Percentiles rank a stretch among this genome's conserved stretches.
These are phyloP conservation scores for Rhizomys pruinosus DNA, from an alignment of 2,113 vertebrate genomes.

Conservation along the genomic window DNA sequence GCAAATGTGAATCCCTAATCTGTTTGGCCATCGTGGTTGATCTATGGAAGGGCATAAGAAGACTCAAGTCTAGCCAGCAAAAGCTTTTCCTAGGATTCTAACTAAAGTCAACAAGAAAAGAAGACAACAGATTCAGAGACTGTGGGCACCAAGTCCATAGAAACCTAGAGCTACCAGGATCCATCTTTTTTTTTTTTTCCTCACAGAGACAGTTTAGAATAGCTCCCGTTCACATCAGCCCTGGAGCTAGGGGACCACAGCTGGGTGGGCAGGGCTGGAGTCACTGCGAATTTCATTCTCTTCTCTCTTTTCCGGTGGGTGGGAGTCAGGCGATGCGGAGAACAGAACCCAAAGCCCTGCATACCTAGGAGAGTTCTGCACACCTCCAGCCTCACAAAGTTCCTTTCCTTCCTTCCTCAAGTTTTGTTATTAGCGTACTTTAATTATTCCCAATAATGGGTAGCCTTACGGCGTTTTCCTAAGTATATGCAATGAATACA, in stretches of 20 bases:
- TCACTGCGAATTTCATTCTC: not conserved
- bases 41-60: not conserved
- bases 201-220: not conserved
- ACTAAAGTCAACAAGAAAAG: not conserved
- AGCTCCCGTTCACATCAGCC: not conserved
- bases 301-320: too few relatives aligned
- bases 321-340: too few relatives aligned
- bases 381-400: too few relatives aligned
- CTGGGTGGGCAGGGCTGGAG: too few relatives aligned
- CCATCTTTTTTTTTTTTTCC: not conserved
- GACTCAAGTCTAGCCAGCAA: not conserved
- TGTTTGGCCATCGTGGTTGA: not conserved
- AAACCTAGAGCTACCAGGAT: not conserved
- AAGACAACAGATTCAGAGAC: not conserved
- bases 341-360: too few relatives aligned
- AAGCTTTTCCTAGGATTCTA: not conserved
- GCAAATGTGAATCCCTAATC: not conserved
- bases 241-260: not conserved
- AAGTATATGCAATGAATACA: too few relatives aligned
- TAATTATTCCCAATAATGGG: too few relatives aligned
- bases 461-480: too few relatives aligned
- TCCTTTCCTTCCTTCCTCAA: too few relatives aligned
- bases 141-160: too few relatives aligned
- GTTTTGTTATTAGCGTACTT: too few relatives aligned
- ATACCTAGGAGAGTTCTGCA: too few relatives aligned